Percentiles rank a stretch among this genome's conserved stretches.
Evolutionary conservation across 1,140 invertebrate genomes (phyloP).

Genomic region (Cydia pomonella): DNA sequence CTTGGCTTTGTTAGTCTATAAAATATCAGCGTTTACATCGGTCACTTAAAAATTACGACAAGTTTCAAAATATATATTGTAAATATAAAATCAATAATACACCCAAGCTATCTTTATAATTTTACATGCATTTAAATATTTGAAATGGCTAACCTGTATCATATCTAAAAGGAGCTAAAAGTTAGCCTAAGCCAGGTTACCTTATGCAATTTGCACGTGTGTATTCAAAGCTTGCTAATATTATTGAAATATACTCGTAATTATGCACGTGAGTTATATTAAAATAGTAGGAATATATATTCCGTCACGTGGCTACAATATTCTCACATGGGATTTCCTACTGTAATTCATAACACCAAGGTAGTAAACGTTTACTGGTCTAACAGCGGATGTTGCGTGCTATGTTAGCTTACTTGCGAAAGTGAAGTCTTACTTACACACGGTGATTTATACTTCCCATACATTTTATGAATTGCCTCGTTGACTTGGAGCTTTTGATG

Average conservation of each 20-base stretch:
- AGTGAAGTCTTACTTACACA: constrained; percentile 30
- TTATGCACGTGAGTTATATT: constrained; percentile 9
- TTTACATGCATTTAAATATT: too few relatives aligned
- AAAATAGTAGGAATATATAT: background rate
- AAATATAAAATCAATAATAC: background rate
- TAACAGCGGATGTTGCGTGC: constrained; percentile 27
- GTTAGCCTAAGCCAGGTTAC: background rate
- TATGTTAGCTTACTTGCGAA: constrained; percentile 18
- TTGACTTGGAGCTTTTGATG: constrained; percentile 2
- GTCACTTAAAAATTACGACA: too few relatives aligned
- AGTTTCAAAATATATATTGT: background rate
- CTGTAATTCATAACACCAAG: background rate
- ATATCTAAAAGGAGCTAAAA: background rate
- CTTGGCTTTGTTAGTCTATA: too few relatives aligned
- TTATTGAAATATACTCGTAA: constrained; percentile 22
- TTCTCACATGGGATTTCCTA: background rate
- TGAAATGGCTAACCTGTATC: background rate
- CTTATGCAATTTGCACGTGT: constrained; percentile 18
- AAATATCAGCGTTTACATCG: too few relatives aligned
- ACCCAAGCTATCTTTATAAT: background rate
- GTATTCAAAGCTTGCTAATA: constrained; percentile 7
- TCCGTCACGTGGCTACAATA: constrained; percentile 1
- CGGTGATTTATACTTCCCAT: constrained; percentile 26
- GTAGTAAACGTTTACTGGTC: constrained; percentile 5
- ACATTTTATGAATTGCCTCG: constrained; percentile 17